A percentile compares a stretch with the other conserved stretches of the same genome.
These are phyloP conservation scores for Pristis pectinata DNA, from an alignment of 2,797 vertebrate genomes.

Conservation along the genomic window DNA sequence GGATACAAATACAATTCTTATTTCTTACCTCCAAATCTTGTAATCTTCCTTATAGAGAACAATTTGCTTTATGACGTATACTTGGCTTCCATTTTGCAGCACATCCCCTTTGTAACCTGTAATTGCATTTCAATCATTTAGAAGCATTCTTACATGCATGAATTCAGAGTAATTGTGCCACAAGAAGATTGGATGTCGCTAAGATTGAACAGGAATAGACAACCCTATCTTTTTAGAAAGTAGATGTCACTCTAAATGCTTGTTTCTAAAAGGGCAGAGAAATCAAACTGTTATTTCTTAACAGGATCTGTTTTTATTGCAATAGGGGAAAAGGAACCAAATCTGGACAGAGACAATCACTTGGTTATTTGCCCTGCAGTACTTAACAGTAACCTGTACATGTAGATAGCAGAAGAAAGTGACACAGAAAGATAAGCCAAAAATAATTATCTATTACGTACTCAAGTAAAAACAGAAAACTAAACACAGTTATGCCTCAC, in stretches of 20 bases:
- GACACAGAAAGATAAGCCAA: background rate
- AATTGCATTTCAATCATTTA: constrained; percentile 4
- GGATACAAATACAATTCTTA: background rate
- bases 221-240: background rate
- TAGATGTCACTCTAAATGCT: background rate
- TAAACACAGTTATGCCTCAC: background rate
- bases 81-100: background rate
- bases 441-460: too few relatives aligned
- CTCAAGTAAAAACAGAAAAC: background rate
- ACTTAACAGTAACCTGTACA: background rate
- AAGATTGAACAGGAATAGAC: background rate
- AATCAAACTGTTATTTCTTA: background rate
- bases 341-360: background rate
- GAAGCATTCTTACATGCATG: background rate
- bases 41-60: background rate
- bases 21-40: background rate
- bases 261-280: background rate
- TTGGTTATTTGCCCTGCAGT: background rate
- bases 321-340: background rate
- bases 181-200: background rate
- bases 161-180: background rate
- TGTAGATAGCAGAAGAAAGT: background rate
- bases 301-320: background rate
- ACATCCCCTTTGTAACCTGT: background rate
- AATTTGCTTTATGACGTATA: background rate